Base-by-base conservation (phyloP, 2,113 vertebrate genomes). In the Hydrolagus affinis region DNA sequence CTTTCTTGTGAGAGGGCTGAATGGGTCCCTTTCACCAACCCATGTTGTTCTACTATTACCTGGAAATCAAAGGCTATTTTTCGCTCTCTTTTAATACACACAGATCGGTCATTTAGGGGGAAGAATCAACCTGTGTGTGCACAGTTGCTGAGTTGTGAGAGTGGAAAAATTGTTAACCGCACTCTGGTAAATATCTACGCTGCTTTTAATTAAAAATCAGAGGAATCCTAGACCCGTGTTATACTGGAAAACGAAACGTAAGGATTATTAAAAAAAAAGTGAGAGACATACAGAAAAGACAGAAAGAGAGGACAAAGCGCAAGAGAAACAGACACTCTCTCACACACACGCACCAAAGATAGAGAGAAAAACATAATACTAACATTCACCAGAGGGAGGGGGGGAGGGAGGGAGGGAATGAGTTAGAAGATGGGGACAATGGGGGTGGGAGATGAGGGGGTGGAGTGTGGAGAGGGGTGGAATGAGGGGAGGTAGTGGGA, bases 151-250 rank as follows among this genome's bases (percentile, higher is more conserved):
- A 66, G 78, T 15, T 19, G 25, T 0, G 17, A 83, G 12, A 28
- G 78, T 68, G 62, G 78, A 83, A 83, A 80, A 83, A 83, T 30
- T 83, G 78, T 68, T 30, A 83, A 66, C 78, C 78, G 66, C 78
- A 83, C 14, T 60, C 44, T 23, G 78, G 66, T 83, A 15, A 83
- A 83, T 32, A 68, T 21, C 25, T 8, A 19, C 30, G 78, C 78
- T 83, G 78, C 28, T 83, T 32, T 66, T 66, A 14, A 83, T 9
- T 17, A 68, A 15, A 25, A 62, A 62, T 23, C 9, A 21, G 60
- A 9, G 60, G 64, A 83, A 19, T 83, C 77, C 57, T 66, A 62
- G 59, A 25, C 25, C 10, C 62, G 30, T 60, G 62, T 83, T 83
- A 83, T 30, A 66, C 32, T 83, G 60, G 23, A 68, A 64, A 66